Percentiles rank a stretch among this genome's conserved stretches.
These are phyloP conservation scores for Ranitomeya variabilis DNA, from an alignment of 2,113 vertebrate species.

Conservation along the genomic window DNA sequence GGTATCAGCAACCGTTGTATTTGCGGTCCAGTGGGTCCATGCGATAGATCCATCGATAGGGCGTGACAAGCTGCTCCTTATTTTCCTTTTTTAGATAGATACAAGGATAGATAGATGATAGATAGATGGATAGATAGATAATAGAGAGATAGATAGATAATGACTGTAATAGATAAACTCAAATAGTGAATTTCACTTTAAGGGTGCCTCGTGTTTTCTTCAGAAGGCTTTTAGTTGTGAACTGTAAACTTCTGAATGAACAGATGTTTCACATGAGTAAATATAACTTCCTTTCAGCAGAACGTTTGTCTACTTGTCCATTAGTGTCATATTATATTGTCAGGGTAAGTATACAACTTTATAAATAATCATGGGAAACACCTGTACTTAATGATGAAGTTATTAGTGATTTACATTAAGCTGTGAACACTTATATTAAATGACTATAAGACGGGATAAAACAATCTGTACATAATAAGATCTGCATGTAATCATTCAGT, in stretches of 20 bases:
- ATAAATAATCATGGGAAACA: conserved; percentile 27
- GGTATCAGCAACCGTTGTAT: too few relatives aligned
- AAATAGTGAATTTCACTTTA: background rate
- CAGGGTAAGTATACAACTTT: conserved; percentile 24
- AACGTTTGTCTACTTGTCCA: conserved; percentile 12
- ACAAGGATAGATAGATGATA: too few relatives aligned
- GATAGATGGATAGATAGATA: too few relatives aligned
- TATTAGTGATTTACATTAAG: background rate
- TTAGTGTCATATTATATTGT: conserved; percentile 23
- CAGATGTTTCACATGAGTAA: conserved; percentile 42
- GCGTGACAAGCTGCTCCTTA: too few relatives aligned
- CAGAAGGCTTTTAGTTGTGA: conserved; percentile 21
- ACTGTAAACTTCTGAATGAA: background rate
- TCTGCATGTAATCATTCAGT: background rate
- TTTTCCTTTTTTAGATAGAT: too few relatives aligned
- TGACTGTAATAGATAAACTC: too few relatives aligned
- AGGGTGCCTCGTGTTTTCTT: background rate
- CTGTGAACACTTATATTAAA: background rate
- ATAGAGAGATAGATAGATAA: too few relatives aligned
- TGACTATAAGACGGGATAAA: background rate
- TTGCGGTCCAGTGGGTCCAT: too few relatives aligned
- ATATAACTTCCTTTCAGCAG: conserved; percentile 25
- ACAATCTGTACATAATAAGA: background rate
- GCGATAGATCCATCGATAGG: too few relatives aligned
- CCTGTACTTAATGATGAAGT: background rate